A percentile compares a stretch with the other conserved stretches of the same genome.
Conservation (phyloP, 2,888 invertebrate species). For the Tachina grossa region DNA sequence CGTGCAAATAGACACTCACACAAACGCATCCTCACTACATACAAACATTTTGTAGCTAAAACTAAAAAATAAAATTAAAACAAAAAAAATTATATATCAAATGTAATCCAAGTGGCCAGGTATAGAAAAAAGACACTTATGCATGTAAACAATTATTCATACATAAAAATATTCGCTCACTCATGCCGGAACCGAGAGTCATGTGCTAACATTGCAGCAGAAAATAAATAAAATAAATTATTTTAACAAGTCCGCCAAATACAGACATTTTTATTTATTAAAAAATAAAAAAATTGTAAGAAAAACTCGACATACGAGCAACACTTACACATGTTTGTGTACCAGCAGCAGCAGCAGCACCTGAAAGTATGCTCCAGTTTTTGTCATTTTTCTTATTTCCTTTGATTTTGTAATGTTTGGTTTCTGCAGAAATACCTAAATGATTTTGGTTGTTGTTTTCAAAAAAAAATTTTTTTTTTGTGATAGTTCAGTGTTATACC, state of each 20-base stretch:
- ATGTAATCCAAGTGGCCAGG: conserved; percentile 60
- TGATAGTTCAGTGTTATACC: no score
- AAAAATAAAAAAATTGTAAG: conserved; percentile 17
- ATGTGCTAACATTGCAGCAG: conserved; percentile 2
- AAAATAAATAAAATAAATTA: conserved; percentile 38
- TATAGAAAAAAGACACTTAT: neutral
- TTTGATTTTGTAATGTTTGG: conserved; percentile 2
- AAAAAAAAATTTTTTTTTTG: no score
- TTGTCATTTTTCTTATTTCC: conserved; percentile 26
- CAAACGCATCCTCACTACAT: neutral
- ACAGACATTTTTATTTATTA: conserved; percentile 46
- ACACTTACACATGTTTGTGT: neutral
- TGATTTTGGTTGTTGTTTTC: conserved; percentile 14
- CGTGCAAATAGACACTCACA: conserved; percentile 35
- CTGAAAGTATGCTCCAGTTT: conserved; percentile 49
- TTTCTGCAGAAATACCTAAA: conserved; percentile 31
- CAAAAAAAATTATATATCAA: conserved; percentile 32
- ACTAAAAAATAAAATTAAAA: conserved; percentile 22
- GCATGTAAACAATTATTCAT: conserved; percentile 34
- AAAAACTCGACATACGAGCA: conserved; percentile 14
- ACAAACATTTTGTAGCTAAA: conserved; percentile 27
- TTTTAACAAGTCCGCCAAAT: conserved; percentile 47
- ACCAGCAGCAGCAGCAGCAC: neutral
- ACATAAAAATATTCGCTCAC: conserved; percentile 6
- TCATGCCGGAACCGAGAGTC: neutral